Evolutionary conservation across 1,140 invertebrate genomes (phyloP), one percentile per base, ranked within the genome.

Genomic region (Cyclargus thomasi): DNA sequence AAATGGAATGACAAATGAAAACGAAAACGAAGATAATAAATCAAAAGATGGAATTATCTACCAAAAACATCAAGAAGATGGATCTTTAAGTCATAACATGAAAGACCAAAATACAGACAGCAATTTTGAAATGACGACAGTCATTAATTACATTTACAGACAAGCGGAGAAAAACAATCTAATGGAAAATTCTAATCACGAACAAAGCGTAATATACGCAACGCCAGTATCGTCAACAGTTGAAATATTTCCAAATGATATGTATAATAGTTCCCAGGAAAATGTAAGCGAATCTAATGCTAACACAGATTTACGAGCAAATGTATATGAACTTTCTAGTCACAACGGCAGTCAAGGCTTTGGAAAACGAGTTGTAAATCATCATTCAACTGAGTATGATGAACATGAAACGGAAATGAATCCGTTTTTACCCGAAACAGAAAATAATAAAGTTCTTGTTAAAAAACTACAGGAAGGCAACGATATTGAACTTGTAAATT

Each of bases 351-450:
- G 81, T 62, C 73, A 79, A 55, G 73, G 81, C 53, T 62, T 71
- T 53, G 65, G 66, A 21, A 67, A 70, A 20, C 84, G 82, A 71
- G 59, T 78, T 22, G 68, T 70, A 23, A 78, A 74, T 72, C 35
- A 74, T 0, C 80, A 79, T 20, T 79, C 82, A 21, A 68, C 79
- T 20, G 84, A 89, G 69, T 82, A 84, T 63, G 82, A 83, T 55
- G 86, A 88, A 29, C 86, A 90, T 67, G 87, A 88, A 81, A 78
- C 84, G 10, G 91, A 93, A 72, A 94, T 94, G 93, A 93, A 92
- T 68, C 93, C 93, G 18, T 94, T 93, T 72, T 80, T 94, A 71
- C 92, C 93, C 8, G 93, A 94, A 75, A 82, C 92, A 21, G 92
- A 93, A 83, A 93, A 91, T 66, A 91, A 92, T 79, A 92, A 91